Evolutionary conservation across 2,113 vertebrate genomes (phyloP).

Genomic region (Crotalus helleri): DNA sequence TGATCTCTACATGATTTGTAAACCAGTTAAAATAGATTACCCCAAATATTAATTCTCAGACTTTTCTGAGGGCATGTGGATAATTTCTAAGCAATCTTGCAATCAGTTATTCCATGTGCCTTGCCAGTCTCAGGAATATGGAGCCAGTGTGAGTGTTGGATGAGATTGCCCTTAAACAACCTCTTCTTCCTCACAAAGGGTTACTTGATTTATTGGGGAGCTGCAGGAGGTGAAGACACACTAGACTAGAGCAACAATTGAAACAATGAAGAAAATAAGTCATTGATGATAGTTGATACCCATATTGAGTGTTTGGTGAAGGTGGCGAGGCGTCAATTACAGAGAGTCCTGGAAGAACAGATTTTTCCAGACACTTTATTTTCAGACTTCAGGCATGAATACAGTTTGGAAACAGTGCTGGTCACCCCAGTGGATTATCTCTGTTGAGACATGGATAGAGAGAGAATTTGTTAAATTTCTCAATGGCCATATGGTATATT

Average conservation of each 20-base stretch:
- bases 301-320: background rate
- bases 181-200: background rate
- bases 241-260: background rate
- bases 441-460: background rate
- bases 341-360: background rate
- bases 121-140: background rate
- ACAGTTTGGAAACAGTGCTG: background rate
- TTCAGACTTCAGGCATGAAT: background rate
- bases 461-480: background rate
- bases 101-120: background rate
- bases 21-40: background rate
- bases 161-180: background rate
- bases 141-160: background rate
- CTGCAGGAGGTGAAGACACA: background rate
- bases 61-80: background rate
- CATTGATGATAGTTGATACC: background rate
- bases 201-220: background rate
- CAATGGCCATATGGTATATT: background rate
- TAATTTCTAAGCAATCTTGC: background rate
- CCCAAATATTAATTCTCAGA: background rate
- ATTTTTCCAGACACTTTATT: background rate
- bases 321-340: background rate
- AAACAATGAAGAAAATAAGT: background rate
- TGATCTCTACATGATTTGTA: background rate
- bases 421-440: background rate